Evolutionary conservation across 2,797 vertebrate species (phyloP).

Genomic region (Aeoliscus strigatus): DNA sequence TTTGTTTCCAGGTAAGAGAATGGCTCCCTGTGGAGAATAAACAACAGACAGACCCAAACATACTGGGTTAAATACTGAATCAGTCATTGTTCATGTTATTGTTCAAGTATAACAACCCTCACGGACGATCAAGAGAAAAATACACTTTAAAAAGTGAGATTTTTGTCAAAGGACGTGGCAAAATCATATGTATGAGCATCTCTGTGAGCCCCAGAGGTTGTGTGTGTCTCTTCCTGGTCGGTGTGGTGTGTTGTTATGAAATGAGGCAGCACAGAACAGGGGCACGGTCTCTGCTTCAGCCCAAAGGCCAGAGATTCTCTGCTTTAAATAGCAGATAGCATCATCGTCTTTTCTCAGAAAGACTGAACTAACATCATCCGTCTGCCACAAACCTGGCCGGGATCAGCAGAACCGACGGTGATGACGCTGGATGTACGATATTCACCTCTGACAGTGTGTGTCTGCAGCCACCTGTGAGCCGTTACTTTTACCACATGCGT

Average conservation of each 20-base stretch:
- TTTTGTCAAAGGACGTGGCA: too few relatives aligned
- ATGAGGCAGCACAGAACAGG: constrained; percentile 32
- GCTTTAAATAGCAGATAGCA: constrained; percentile 46
- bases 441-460: not conserved
- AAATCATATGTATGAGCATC: constrained; percentile 7
- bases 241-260: constrained; percentile 29
- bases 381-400: constrained; percentile 13
- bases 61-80: not conserved
- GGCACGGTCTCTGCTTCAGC: constrained; percentile 21
- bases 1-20: constrained; percentile 92
- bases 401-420: not conserved
- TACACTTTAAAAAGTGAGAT: too few relatives aligned
- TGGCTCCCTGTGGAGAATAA: constrained; percentile 79
- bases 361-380: constrained; percentile 10
- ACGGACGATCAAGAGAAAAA: too few relatives aligned
- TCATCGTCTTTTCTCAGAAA: constrained; percentile 29
- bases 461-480: too few relatives aligned
- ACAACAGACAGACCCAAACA: constrained; percentile 8
- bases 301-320: constrained; percentile 20
- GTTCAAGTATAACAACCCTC: too few relatives aligned
- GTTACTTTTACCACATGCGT: not conserved
- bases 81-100: too few relatives aligned
- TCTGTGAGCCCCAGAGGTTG: not conserved
- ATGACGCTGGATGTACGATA: not conserved
- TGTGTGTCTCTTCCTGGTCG: not conserved